Evolutionary conservation across 2,113 vertebrate species (phyloP), one percentile per base, ranked within the genome.

Genomic region (Pangasianodon gigas): DNA sequence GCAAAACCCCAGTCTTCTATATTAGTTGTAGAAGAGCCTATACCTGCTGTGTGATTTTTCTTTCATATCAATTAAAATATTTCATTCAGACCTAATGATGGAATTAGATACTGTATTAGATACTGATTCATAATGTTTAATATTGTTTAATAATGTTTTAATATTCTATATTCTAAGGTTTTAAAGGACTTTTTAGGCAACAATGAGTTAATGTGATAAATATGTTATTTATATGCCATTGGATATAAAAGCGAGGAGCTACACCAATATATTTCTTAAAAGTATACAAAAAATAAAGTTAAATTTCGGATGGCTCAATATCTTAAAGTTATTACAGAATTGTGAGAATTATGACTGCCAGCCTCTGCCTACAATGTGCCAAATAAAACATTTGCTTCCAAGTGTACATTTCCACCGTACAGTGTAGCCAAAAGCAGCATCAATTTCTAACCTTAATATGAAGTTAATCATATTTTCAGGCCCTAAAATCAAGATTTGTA

Each of bases 321-420:
- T 80, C 13, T 51, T 51, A 58, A 4, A 37, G 9, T 46, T 32
- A 56, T 82, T 41, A 58, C 4, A 24, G 32, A 84, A 84, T 46
- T 84, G 37, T 84, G 11, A 29, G 82, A 29, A 46, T 62, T 62
- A 62, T 84, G 21, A 46, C 11, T 46, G 5, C 56, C 13, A 44
- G 54, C 11, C 21, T 84, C 56, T 37, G 6, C n/a, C 14, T 54
- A 32, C 79, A 54, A 11, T 60, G 81, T 41, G 81, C 81, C 52
- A 83, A 41, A 83, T 84, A 84, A 84, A 62, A 84, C 37, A 46
- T 58, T 37, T 58, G 81, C n/a, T 56, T 54, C n/a, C 75, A 79
- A 48, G 44, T 48, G 75, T 41, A 58, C n/a, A 58, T 58, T 37
- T 58, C 19, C n/a, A 83, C 54, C 0, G 9, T 83, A 13, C 3